Evolutionary conservation across 23 tunicate species (phyloP).

Genomic region (Trididemnum miniatum): DNA sequence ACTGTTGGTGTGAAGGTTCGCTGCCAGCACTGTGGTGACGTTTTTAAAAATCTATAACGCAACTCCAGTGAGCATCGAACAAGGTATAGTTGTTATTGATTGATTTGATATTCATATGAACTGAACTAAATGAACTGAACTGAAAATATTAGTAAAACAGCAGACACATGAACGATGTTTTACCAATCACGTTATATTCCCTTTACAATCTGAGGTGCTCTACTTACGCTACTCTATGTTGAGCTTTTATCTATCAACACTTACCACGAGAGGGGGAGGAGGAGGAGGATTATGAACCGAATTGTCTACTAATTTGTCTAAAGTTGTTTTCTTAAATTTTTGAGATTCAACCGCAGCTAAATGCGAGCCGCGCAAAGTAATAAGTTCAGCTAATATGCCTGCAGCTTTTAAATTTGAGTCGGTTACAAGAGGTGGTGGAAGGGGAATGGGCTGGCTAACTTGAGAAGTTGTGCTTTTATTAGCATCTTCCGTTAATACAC

Average conservation of each 20-base stretch:
- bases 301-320: neutral
- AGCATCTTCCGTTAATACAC: neutral
- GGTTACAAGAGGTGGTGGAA: conserved; percentile 33
- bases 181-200: no score
- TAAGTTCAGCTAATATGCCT: conserved; percentile 37
- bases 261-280: conserved; percentile 7
- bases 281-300: neutral
- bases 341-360: neutral
- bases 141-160: no score
- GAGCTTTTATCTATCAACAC: neutral
- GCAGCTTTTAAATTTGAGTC: neutral
- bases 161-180: no score
- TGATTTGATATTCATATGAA: no score
- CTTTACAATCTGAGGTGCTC: no score
- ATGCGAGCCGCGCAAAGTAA: conserved; percentile 29
- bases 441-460: neutral
- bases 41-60: no score
- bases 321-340: neutral
- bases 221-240: no score
- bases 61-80: no score
- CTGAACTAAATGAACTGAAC: no score
- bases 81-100: no score
- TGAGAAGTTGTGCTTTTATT: neutral
- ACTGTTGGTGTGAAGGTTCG: no score
- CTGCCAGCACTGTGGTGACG: no score